Evolutionary conservation across 2,113 vertebrate genomes (phyloP).

Genomic region (Centropus unirufus): DNA sequence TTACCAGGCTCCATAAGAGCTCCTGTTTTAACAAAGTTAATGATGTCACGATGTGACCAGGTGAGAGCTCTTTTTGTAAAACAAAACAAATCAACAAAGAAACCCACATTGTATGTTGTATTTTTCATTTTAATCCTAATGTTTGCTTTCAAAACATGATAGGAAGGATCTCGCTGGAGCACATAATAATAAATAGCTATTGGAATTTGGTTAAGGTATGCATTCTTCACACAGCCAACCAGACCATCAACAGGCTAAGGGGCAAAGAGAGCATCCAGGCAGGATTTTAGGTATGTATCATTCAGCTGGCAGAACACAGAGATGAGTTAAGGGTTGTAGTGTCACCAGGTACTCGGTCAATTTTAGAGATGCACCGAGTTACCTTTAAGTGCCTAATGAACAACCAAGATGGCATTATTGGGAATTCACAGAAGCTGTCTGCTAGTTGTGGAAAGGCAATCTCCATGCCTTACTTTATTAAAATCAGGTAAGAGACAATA

Average conservation of each 20-base stretch:
- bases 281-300: constrained; percentile 40
- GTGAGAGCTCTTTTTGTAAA: background rate
- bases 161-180: background rate
- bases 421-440: constrained; percentile 20
- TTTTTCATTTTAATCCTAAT: background rate
- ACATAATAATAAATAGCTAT: background rate
- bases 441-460: background rate
- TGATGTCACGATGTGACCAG: background rate
- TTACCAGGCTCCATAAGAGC: background rate
- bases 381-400: constrained; percentile 19
- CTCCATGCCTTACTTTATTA: background rate
- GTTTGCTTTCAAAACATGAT: background rate
- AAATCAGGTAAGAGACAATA: background rate
- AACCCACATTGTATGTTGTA: background rate
- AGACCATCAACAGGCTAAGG: background rate
- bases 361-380: constrained; percentile 51
- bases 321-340: constrained; percentile 21
- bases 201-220: constrained; percentile 17
- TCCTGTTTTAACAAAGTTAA: background rate
- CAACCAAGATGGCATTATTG: background rate
- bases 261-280: constrained; percentile 16
- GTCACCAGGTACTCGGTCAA: constrained; percentile 30
- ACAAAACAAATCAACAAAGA: no score
- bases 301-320: constrained; percentile 28
- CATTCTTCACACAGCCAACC: constrained; percentile 36